A percentile compares a stretch with the other conserved stretches of the same genome.
These are phyloP conservation scores for Chromoteleia sp. DNA, from an alignment of 2,888 invertebrate species.

Conservation along the genomic window DNA sequence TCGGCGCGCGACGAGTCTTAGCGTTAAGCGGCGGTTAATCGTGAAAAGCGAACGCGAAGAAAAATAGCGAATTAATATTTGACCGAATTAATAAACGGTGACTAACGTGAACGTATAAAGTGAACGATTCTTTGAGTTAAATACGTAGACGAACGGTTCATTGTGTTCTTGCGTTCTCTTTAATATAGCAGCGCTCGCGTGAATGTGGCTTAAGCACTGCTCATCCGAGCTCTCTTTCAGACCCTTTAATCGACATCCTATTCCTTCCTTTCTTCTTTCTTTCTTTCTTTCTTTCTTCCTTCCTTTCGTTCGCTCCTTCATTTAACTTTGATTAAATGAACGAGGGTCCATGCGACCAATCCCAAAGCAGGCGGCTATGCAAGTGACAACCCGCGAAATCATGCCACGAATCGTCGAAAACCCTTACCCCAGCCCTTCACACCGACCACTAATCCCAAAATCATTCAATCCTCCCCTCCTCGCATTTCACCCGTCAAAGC, in stretches of 20 bases:
- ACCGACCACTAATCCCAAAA: constrained; percentile 1
- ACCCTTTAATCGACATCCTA: constrained; percentile 65
- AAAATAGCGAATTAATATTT: constrained; percentile 20
- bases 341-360: constrained; percentile 66
- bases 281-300: constrained; percentile 64
- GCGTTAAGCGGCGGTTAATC: neutral
- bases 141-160: constrained; percentile 42
- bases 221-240: constrained; percentile 63
- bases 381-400: constrained; percentile 46
- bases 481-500: too few relatives aligned
- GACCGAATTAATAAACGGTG: neutral
- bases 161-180: constrained; percentile 63
- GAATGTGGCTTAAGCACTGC: constrained; percentile 66
- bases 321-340: constrained; percentile 68
- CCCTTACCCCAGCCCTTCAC: constrained; percentile 16
- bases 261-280: constrained; percentile 65
- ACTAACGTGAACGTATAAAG: constrained; percentile 41
- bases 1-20: too few relatives aligned
- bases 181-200: constrained; percentile 53
- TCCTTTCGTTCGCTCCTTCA: constrained; percentile 66
- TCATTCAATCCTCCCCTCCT: too few relatives aligned
- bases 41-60: neutral
- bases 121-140: constrained; percentile 46
- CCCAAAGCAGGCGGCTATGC: constrained; percentile 62
- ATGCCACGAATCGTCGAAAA: too few relatives aligned